A percentile compares a stretch with the other conserved stretches of the same genome.
These are phyloP conservation scores for Caenorhabditis tropicalis DNA, from an alignment of 1,140 invertebrate genomes.

Conservation along the genomic window DNA sequence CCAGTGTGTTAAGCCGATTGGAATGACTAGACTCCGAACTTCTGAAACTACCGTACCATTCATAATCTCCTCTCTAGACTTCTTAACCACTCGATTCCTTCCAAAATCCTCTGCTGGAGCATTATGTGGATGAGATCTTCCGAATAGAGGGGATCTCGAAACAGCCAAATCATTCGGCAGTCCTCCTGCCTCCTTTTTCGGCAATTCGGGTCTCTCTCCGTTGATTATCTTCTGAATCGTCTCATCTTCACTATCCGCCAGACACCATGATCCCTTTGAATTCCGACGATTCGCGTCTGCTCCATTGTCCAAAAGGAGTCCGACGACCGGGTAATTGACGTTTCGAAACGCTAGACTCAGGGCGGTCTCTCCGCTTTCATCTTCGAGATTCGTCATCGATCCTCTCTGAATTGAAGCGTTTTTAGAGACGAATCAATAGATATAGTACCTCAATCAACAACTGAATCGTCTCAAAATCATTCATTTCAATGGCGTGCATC, in stretches of 20 bases:
- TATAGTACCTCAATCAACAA: constrained; percentile 46
- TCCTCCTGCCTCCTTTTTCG: neutral
- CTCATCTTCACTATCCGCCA: constrained; percentile 12
- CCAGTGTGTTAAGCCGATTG: no score
- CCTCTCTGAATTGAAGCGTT: constrained; percentile 21
- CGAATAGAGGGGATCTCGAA: constrained; percentile 5
- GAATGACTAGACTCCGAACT: no score
- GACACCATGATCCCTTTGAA: neutral
- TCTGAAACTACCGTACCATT: no score
- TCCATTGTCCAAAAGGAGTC: constrained; percentile 47
- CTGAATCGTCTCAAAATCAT: constrained; percentile 49
- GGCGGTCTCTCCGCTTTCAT: constrained; percentile 40
- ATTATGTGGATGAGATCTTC: constrained; percentile 25
- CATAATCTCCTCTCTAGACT: neutral
- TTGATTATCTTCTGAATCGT: constrained; percentile 29
- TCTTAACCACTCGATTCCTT: neutral
- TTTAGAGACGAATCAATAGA: neutral
- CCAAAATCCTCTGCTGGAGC: neutral
- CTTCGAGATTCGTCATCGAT: constrained; percentile 42
- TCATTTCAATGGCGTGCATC: constrained; percentile 53
- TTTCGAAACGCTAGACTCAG: constrained; percentile 32
- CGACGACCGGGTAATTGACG: constrained; percentile 46
- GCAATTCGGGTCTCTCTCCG: constrained; percentile 4
- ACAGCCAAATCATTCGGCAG: constrained; percentile 15
- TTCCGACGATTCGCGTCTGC: constrained; percentile 47